A percentile compares a stretch with the other conserved stretches of the same genome.
Conservation (phyloP, 1,140 invertebrate species). For the Anastrepha ludens region DNA sequence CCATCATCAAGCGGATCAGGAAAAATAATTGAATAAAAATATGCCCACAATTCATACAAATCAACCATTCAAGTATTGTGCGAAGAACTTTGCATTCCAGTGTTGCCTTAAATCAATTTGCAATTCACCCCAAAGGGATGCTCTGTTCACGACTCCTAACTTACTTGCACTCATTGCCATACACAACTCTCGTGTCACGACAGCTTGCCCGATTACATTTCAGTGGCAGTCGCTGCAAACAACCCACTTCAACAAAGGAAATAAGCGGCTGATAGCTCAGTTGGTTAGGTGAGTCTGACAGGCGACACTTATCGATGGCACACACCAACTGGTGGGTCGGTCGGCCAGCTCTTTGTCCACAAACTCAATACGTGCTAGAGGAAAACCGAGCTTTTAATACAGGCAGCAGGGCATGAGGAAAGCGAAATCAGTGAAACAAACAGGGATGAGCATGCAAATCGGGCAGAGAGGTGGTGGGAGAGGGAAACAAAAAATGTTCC, state of each 20-base stretch:
- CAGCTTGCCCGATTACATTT: background rate
- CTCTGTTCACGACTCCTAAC: background rate
- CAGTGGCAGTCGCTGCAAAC: background rate
- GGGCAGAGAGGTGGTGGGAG: background rate
- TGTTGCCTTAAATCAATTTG: no score
- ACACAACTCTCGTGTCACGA: background rate
- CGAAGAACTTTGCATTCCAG: no score
- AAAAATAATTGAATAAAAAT: no score
- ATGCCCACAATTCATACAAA: no score
- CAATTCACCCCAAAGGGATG: background rate
- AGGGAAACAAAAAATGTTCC: background rate
- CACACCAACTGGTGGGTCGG: background rate
- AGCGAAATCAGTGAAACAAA: background rate
- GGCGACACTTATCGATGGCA: background rate
- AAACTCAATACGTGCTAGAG: background rate
- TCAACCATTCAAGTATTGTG: no score
- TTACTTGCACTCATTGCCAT: background rate
- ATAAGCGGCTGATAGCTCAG: background rate
- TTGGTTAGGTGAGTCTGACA: background rate
- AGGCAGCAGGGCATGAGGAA: background rate
- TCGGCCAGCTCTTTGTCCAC: background rate
- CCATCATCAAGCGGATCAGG: no score
- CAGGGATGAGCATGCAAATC: background rate
- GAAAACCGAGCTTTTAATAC: background rate
- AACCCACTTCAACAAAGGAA: background rate